Evolutionary conservation across 2,888 invertebrate species (phyloP), one percentile per base, ranked within the genome.

Genomic region (Napeogenes sylphis): DNA sequence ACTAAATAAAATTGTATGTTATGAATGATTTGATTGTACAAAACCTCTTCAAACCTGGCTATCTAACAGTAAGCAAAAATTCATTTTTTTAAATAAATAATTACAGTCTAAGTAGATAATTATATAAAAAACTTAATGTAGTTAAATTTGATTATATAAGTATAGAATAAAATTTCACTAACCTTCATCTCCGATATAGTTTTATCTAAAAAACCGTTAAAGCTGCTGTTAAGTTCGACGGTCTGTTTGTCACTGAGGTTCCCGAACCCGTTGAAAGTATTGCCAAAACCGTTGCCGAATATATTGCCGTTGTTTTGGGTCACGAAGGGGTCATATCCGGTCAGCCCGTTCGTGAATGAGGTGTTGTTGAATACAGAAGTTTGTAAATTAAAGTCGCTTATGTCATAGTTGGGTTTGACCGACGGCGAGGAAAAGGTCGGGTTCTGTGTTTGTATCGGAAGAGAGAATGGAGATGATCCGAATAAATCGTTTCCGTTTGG

Each of bases 111-210:
- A 0, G 21, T 21, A 21, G 21, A 21, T 21, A 21, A 21, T 21
- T 21, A 21, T 1, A 21, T 21, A 21, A 21, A 21, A 21, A 21
- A 21, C 21, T 6, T 35, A 5, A 35, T 35, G 6, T 35, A 35
- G 4, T 2, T 35, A 35, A 5, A 35, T 35, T 5, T 35, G 6
- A 5, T 5, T 35, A 35, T 35, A 35, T 35, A 35, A 4, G 5
- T 35, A 35, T 35, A 35, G 4, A 35, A 35, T 35, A 6, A 35
- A 21, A 1, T 21, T 35, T 35, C 6, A 42, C 42, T 30, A 30
- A 96, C 96, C 94, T 96, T 96, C 95, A 97, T 95, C 90, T 97
- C 97, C 73, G 95, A 87, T 74, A 96, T 93, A 78, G 94, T 93
- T 81, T 95, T 95, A 83, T 97, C 96, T 82, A 96, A 85, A 73